Conservation (phyloP, 2,888 invertebrate genomes). For the Aphidoletes aphidimyza region DNA sequence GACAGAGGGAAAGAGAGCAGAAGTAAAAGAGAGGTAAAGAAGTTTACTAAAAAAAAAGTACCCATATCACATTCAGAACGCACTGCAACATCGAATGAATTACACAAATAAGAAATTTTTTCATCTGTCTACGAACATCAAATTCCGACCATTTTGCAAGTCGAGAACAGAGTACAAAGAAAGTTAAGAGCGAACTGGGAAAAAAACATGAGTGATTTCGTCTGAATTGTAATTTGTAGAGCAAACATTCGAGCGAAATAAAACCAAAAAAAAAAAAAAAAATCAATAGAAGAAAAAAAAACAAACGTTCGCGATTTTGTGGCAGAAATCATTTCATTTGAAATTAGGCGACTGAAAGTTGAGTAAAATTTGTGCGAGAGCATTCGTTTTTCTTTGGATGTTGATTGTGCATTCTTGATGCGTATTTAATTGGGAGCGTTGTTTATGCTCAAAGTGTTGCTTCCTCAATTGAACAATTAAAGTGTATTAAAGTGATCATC, state of each 20-base stretch:
- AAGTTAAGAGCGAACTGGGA: no score
- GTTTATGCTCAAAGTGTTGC: not conserved
- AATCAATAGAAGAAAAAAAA: not conserved
- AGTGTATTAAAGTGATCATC: not conserved
- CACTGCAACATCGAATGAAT: constrained; percentile 30
- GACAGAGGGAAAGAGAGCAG: not conserved
- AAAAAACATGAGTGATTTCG: not conserved
- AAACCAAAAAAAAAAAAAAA: not conserved
- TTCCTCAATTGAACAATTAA: not conserved
- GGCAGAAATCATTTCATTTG: no score
- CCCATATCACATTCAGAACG: constrained; percentile 39
- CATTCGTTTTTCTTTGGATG: not conserved
- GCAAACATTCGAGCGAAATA: no score
- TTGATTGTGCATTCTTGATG: not conserved
- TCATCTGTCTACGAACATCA: not conserved
- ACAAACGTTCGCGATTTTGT: not conserved
- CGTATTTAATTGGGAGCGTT: constrained; percentile 36
- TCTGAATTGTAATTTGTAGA: no score
- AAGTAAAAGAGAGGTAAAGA: no score
- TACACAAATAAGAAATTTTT: constrained; percentile 5
- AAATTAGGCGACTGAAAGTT: not conserved
- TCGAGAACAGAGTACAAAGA: not conserved
- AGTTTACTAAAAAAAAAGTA: constrained; percentile 5
- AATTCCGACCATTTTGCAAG: constrained; percentile 37
- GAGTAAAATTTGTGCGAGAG: not conserved